Percentiles rank a stretch among this genome's conserved stretches.
phyloP scores from a whole-genome alignment of 2,888 invertebrate species.

The Cinara cedri region DNA sequence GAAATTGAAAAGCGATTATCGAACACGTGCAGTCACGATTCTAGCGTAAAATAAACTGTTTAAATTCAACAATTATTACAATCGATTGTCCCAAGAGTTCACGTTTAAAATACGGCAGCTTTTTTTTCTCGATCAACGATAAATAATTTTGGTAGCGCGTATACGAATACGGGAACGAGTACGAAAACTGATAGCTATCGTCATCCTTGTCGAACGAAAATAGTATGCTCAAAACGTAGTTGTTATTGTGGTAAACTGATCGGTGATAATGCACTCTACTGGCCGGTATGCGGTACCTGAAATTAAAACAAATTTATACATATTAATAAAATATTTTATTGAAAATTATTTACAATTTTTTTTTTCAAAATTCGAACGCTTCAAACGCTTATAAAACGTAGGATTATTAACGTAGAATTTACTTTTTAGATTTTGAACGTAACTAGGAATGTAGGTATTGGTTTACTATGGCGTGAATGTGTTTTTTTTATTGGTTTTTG shows the following conservation, averaged over 20 bases:
- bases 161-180: conserved; percentile 95
- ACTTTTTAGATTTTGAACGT: no score
- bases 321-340: no score
- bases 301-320: not conserved
- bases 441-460: no score
- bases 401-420: no score
- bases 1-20: no score
- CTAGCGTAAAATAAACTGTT: no score
- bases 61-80: conserved; percentile 61
- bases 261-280: conserved; percentile 90
- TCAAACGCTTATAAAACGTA: no score
- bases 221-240: conserved; percentile 90
- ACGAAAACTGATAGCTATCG: conserved; percentile 92
- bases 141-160: conserved; percentile 86
- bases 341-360: no score
- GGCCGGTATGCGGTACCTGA: conserved; percentile 78
- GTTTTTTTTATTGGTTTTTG: no score
- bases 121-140: conserved; percentile 72
- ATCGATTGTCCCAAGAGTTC: conserved; percentile 71
- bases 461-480: no score
- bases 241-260: conserved; percentile 84
- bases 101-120: conserved; percentile 70
- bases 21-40: no score
- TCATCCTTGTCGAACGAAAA: conserved; percentile 95
- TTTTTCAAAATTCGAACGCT: no score